phyloP scores from a whole-genome alignment of 2,888 invertebrate genomes.

The Caradrina kadenii region DNA sequence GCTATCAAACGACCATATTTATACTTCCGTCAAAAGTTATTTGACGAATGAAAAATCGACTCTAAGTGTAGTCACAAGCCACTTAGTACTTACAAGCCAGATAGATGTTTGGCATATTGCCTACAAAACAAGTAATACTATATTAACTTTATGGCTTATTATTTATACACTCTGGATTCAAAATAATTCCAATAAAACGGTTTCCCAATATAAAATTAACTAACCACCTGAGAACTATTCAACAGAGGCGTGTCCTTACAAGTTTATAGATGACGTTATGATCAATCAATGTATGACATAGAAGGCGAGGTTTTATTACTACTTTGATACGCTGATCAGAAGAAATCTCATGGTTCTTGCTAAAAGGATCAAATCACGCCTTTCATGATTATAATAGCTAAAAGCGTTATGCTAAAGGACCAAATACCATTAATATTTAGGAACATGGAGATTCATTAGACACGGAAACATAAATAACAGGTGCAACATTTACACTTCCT shows the following conservation, averaged over 20 bases:
- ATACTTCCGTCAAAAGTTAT: too few species aligned
- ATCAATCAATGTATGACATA: conserved; percentile 29
- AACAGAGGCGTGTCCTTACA: conserved; percentile 5
- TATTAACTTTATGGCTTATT: not conserved
- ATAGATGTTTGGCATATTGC: not conserved
- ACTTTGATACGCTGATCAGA: conserved; percentile 14
- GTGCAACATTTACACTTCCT: conserved; percentile 51
- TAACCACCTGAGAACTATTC: conserved; percentile 14
- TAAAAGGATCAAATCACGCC: conserved; percentile 7
- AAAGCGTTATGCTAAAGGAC: conserved; percentile 10
- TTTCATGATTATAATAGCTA: not conserved
- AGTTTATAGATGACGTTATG: conserved; percentile 23
- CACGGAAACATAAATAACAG: conserved; percentile 43
- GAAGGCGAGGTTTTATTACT: conserved; percentile 7
- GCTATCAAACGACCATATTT: too few species aligned
- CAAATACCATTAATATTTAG: conserved; percentile 1
- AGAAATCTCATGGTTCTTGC: conserved; percentile 5
- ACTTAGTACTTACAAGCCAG: too few species aligned
- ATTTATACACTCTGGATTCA: not conserved
- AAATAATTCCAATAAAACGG: conserved; percentile 9
- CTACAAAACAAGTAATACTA: not conserved
- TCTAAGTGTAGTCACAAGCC: too few species aligned
- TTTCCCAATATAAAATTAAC: conserved; percentile 32
- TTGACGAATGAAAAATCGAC: too few species aligned
- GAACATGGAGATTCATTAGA: conserved; percentile 26